These are phyloP conservation scores for Cossypha caffra DNA, from an alignment of 2,797 vertebrate genomes.

Conservation along the genomic window DNA sequence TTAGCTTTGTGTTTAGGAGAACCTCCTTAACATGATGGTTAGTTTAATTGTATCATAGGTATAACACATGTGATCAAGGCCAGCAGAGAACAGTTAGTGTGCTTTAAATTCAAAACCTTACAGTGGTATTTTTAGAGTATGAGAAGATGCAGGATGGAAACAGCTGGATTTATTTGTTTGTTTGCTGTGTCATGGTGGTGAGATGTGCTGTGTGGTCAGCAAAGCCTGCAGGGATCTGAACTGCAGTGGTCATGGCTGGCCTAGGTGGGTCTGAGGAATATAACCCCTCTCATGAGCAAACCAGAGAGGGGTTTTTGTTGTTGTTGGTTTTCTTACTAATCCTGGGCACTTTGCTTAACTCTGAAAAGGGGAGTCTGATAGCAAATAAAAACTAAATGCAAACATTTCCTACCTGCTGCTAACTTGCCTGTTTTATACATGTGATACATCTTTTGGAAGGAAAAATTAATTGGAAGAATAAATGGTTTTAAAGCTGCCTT, in stretches of 20 bases:
- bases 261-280: rapidly evolving
- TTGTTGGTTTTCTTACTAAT: neutral
- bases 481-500: neutral
- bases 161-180: neutral
- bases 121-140: neutral
- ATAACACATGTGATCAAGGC: neutral
- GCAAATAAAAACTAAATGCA: neutral
- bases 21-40: neutral
- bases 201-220: neutral
- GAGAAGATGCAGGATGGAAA: neutral
- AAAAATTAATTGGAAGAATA: neutral
- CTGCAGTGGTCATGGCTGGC: neutral
- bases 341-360: neutral
- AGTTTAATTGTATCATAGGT: neutral
- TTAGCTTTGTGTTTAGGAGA: neutral
- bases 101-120: neutral
- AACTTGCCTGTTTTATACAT: neutral
- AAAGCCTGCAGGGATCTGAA: neutral
- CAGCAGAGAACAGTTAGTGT: rapidly evolving
- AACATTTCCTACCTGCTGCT: neutral
- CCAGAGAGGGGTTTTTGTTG: rapidly evolving
- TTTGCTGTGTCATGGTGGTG: neutral
- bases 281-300: rapidly evolving
- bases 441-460: neutral
- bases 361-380: neutral